phyloP scores from a whole-genome alignment of 2,888 invertebrate genomes.

The Limnephilus lunatus region DNA sequence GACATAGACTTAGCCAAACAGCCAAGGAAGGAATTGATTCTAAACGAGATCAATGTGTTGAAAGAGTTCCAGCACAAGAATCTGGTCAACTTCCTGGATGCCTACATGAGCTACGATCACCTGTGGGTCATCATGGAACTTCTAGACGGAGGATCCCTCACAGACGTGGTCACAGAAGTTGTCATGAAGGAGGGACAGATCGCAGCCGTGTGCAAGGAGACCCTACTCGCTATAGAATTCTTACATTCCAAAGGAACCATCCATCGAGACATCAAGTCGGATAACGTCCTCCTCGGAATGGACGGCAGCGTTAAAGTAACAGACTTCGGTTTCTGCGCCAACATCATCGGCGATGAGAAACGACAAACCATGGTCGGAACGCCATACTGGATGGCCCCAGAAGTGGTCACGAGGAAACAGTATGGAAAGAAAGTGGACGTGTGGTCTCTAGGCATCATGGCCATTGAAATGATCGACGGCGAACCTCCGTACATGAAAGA shows the following conservation, averaged over 20 bases:
- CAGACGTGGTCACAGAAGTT: slow-evolving; percentile 98
- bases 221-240: slow-evolving; percentile 90
- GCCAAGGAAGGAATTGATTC: slow-evolving; percentile 95
- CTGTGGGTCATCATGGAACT: slow-evolving; percentile 98
- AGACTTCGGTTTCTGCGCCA: slow-evolving; percentile 99
- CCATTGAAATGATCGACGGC: slow-evolving; percentile 95
- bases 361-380: slow-evolving; percentile 99
- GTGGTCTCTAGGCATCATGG: slow-evolving; percentile 99
- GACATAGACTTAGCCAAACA: slow-evolving; percentile 97
- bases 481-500: slow-evolving; percentile 98
- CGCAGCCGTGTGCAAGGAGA: slow-evolving; percentile 94
- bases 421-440: slow-evolving; percentile 96
- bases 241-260: slow-evolving; percentile 93
- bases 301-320: slow-evolving; percentile 94
- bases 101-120: slow-evolving; percentile 92
- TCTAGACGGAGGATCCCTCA: slow-evolving; percentile 95
- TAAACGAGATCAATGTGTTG: slow-evolving; percentile 95
- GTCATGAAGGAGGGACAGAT: slow-evolving; percentile 98
- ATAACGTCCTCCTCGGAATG: slow-evolving; percentile 96
- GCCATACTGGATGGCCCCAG: slow-evolving; percentile 99
- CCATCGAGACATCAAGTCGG: slow-evolving; percentile 98
- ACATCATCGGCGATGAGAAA: slow-evolving; percentile 95
- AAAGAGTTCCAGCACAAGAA: slow-evolving; percentile 95
- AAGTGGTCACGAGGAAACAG: slow-evolving; percentile 93
- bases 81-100: slow-evolving; percentile 95